phyloP scores from a whole-genome alignment of 2,113 vertebrate genomes.

The Terrapene triunguis region DNA sequence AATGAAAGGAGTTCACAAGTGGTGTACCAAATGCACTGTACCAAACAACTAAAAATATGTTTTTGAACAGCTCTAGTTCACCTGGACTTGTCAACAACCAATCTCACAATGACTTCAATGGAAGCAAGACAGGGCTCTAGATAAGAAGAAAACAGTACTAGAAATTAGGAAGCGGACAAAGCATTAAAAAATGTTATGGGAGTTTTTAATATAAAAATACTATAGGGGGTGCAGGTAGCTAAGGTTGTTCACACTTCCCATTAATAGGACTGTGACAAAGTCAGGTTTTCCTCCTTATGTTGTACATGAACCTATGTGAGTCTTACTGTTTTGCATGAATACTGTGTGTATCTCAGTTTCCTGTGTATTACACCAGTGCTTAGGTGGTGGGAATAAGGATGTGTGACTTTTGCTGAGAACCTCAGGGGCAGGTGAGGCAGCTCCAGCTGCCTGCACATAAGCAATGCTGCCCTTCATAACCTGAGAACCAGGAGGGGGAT shows the following conservation, averaged over 20 bases:
- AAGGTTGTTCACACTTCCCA: background rate
- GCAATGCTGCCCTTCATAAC: too few species aligned
- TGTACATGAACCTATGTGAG: too few species aligned
- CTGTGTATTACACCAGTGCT: too few species aligned
- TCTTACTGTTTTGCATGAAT: too few species aligned
- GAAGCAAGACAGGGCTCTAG: background rate
- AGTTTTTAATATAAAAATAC: background rate
- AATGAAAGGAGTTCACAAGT: background rate
- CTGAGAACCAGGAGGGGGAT: too few species aligned
- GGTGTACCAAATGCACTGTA: background rate
- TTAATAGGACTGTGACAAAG: background rate
- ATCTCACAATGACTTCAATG: background rate
- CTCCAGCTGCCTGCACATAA: too few species aligned
- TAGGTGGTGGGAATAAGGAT: too few species aligned
- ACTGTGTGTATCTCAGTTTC: too few species aligned
- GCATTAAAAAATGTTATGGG: background rate
- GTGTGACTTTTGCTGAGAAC: too few species aligned
- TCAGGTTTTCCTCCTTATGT: too few species aligned
- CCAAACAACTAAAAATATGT: background rate
- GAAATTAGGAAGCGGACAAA: background rate
- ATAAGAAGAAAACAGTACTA: background rate
- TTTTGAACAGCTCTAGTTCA: background rate
- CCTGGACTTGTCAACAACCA: background rate
- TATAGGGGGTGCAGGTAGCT: background rate
- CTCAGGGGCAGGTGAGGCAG: too few species aligned